Percentiles rank a stretch among this genome's conserved stretches.
Conservation (phyloP, 2,888 invertebrate genomes). For the Adineta ricciae region DNA sequence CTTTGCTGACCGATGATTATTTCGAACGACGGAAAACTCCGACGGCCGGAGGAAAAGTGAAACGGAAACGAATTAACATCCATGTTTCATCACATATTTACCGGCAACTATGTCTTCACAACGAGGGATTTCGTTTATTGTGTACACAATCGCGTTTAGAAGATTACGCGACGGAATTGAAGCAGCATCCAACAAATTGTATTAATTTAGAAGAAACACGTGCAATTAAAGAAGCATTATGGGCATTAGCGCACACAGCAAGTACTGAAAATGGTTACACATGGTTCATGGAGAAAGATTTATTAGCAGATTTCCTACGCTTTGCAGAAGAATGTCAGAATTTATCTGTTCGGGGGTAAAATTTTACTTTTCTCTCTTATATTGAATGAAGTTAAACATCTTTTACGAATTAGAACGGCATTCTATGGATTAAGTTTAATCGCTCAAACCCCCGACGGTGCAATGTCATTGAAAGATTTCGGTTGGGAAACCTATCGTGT, state of each 20-base stretch:
- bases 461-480: slow-evolving; percentile 64
- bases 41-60: slow-evolving; percentile 34
- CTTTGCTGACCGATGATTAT: slow-evolving; percentile 66
- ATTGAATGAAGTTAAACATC: no score
- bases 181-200: slow-evolving; percentile 38
- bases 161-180: neutral
- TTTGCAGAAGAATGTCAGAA: slow-evolving; percentile 70
- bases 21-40: slow-evolving; percentile 61
- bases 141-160: slow-evolving; percentile 42
- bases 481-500: slow-evolving; percentile 52
- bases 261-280: slow-evolving; percentile 58
- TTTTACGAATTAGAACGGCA: slow-evolving; percentile 71
- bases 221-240: slow-evolving; percentile 73
- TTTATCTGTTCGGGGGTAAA: slow-evolving; percentile 66
- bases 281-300: slow-evolving; percentile 58
- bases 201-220: slow-evolving; percentile 52
- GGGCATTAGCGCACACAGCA: slow-evolving; percentile 58
- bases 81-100: slow-evolving; percentile 68
- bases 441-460: slow-evolving; percentile 71
- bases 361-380: neutral
- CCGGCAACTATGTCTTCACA: slow-evolving; percentile 68
- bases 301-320: slow-evolving; percentile 55
- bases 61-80: slow-evolving; percentile 41
- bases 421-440: slow-evolving; percentile 76
- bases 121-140: slow-evolving; percentile 47